Base-by-base conservation (phyloP, 2,888 invertebrate genomes). In the Empis stercorea region DNA sequence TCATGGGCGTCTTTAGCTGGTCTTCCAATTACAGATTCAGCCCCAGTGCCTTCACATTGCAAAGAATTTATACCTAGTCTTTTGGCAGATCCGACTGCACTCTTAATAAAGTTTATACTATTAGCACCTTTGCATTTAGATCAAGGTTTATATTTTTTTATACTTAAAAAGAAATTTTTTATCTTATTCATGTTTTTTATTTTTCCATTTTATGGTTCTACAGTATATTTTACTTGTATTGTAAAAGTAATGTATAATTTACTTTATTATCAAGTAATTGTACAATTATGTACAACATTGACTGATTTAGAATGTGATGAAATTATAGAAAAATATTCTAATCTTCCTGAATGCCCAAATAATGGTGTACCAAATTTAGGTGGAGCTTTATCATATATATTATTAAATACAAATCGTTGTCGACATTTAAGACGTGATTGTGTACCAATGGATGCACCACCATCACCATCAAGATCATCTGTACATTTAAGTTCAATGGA, bases 191-290 rank as follows among this genome's bases (percentile, higher is more conserved):
- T 10, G 1, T 3, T n/a, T 11, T 30, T 7, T 13, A 17, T 15
- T 4, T 38, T 20, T 17, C 51, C 52, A 50, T 53, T 48, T 72
- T 73, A n/a, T n/a, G n/a, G n/a, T n/a, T n/a, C n/a, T n/a, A 2
- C 75, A 92, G 93, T 84, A 45, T 91, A 91, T 65, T 93, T 87
- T 71, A 85, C 85, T 2, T 84, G 85, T 62, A 80, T 93, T 59
- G 87, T 93, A 3, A 84, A 86, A 65, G 81, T 86, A 54, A 76
- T 93, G 54, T 95, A 88, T 74, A 88, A 93, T 66, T 76, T 94
- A 52, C 74, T 85, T 51, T 92, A 88, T 72, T 84, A 93, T 67
- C 93, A 94, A 76, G 82, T 89, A 43, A 78, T 92, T 53, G 78
- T 84, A 46, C 87, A 87, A 68, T 73, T 91, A 52, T 79, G 82